Evolutionary conservation across 2,888 invertebrate species (phyloP).

Genomic region (Leptinotarsa peninsularis): DNA sequence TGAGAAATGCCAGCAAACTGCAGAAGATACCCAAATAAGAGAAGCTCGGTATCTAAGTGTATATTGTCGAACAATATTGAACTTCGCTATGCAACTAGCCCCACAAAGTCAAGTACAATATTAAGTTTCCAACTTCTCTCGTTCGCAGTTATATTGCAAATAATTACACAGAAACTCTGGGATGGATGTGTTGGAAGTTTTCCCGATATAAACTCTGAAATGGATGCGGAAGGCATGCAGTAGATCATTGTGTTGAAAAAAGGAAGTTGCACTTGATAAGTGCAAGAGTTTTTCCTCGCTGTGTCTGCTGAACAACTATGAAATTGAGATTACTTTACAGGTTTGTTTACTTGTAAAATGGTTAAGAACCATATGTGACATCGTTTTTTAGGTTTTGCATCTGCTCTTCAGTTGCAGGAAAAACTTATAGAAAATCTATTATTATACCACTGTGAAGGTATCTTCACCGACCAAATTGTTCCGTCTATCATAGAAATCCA

Average conservation of each 20-base stretch:
- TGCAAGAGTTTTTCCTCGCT: no score
- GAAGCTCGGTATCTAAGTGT: not conserved
- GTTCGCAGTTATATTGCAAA: not conserved
- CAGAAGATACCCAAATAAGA: not conserved
- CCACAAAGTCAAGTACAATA: slow-evolving; percentile 1
- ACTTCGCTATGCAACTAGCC: not conserved
- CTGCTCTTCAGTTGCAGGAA: no score
- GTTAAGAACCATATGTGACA: no score
- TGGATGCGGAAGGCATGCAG: not conserved
- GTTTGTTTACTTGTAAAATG: no score
- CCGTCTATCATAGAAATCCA: no score
- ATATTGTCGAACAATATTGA: not conserved
- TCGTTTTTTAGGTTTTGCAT: no score
- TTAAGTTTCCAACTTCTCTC: slow-evolving; percentile 2
- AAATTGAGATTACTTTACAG: no score
- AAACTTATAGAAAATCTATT: no score
- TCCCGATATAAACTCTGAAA: not conserved
- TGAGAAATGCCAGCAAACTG: not conserved
- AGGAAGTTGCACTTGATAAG: not conserved
- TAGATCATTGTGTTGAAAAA: not conserved
- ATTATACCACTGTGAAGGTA: no score
- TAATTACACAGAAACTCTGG: slow-evolving; percentile 8
- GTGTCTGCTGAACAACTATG: no score
- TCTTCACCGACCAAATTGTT: no score
- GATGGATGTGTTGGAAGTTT: not conserved